Base-by-base conservation (phyloP, 37 sponge, comb jelly and placozoan species). In the Theonella swinhoei region DNA sequence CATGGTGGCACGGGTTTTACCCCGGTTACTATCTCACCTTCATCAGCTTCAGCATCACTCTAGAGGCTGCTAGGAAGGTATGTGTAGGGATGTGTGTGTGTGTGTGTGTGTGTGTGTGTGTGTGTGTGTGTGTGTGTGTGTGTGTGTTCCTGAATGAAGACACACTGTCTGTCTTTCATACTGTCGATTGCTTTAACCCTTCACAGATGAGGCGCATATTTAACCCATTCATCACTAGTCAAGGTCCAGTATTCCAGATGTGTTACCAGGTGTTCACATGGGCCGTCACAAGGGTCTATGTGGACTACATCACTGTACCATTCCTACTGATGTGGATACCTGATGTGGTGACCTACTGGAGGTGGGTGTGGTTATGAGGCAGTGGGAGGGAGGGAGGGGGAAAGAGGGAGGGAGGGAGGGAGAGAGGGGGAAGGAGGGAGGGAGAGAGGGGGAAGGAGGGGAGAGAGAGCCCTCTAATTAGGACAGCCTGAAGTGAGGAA, bases 1-100 rank as follows among this genome's bases (percentile, higher is more conserved):
- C 94, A 28, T 62, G 60, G 62, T 93, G 94, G 94, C 94, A 93
- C 54, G 94, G 94, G 40, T 89, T 93, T 65, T 89, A 93, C 37
- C 90, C 90, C 33, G 82, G 88, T 36, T 93, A 93, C 83, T 84
- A 88, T 68, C 36, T 85, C 23, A 39, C 63, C 58, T 93, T 93
- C 54, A 0, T 93, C 22, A 54, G 34, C 37, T 47, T 76, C 54
- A 80, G 76, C 29, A n/a, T 92, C 42, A 36, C 66, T 34, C 35
- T 66, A 8, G 47, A 31, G 26, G 86, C 89, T 25, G 74, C 89
- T 0, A 88, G 83, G 68, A 93, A 93, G 83, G 87, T 93, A 17
- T 17, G 54, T 47, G 54, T 7, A 14, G n/a, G n/a, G n/a, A n/a
- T n/a, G n/a, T n/a, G n/a, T n/a, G n/a, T n/a, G n/a, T n/a, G n/a